Conservation (phyloP, 2,113 vertebrate species). For the Strix uralensis region DNA sequence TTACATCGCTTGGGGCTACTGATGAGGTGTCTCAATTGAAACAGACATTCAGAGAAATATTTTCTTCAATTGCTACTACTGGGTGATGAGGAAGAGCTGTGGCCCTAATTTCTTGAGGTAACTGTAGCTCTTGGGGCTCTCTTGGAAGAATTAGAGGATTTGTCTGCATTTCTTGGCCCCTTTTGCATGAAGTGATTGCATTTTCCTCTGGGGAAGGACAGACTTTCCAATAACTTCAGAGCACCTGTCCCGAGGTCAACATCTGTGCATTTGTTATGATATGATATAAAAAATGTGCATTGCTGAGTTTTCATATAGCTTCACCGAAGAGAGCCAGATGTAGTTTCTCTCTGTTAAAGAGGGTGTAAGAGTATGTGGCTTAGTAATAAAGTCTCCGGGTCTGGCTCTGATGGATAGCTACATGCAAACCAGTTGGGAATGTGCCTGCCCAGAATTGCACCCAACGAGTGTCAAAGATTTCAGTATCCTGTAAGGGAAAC, state of each 20-base stretch:
- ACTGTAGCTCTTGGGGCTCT: not conserved
- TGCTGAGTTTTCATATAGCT: not conserved
- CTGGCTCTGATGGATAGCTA: not conserved
- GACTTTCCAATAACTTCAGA: not conserved
- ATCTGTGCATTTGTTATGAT: not conserved
- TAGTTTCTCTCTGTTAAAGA: not conserved
- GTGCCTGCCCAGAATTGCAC: not conserved
- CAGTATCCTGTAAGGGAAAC: not conserved
- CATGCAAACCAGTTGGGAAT: not conserved
- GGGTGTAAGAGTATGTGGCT: not conserved
- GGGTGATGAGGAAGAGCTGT: not conserved
- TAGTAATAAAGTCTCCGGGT: not conserved
- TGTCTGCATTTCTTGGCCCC: not conserved
- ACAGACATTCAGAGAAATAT: not conserved
- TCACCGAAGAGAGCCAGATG: not conserved
- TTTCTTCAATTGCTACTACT: not conserved
- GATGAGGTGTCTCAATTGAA: not conserved
- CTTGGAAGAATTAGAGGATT: not conserved
- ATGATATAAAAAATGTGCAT: not conserved
- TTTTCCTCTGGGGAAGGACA: not conserved
- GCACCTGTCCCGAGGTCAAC: not conserved
- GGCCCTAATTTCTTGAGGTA: not conserved
- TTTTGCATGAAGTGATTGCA: not conserved
- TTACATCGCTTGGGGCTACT: not conserved
- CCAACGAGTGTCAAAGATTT: fast-evolving